phyloP scores from a whole-genome alignment of 2,888 invertebrate species.

The Acrobasis consociella region DNA sequence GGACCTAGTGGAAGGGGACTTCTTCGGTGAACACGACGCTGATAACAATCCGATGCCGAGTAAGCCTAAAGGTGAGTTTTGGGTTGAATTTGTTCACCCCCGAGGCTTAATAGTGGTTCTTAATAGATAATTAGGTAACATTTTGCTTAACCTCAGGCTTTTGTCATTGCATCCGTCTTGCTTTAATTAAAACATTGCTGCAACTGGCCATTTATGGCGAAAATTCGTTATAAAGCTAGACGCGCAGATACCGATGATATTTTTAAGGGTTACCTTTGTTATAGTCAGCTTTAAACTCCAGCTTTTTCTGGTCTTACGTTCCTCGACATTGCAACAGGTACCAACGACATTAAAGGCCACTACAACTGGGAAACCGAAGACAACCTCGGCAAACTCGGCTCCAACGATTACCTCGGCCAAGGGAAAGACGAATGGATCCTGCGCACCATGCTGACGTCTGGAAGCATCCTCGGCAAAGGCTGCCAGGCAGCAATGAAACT shows the following conservation, averaged over 20 bases:
- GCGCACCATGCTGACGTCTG: constrained; percentile 68
- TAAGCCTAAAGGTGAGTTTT: constrained; percentile 57
- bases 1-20: constrained; percentile 72
- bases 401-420: constrained; percentile 64
- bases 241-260: no score
- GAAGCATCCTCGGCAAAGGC: constrained; percentile 71
- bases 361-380: constrained; percentile 72
- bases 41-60: constrained; percentile 62
- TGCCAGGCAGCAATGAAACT: constrained; percentile 74
- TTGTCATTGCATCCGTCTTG: no score
- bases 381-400: constrained; percentile 64
- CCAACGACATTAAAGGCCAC: constrained; percentile 40
- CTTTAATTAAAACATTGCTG: no score
- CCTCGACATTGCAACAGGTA: constrained; percentile 47
- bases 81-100: no score
- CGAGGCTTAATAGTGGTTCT: no score
- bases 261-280: no score
- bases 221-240: no score
- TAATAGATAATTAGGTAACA: no score
- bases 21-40: constrained; percentile 58
- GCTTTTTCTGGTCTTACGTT: no score
- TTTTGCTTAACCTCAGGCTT: no score
- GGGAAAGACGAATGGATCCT: constrained; percentile 70
- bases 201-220: no score
- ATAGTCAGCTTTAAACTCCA: no score